Conservation (phyloP, 2,113 vertebrate species). For the Gasterosteus nipponicus region DNA sequence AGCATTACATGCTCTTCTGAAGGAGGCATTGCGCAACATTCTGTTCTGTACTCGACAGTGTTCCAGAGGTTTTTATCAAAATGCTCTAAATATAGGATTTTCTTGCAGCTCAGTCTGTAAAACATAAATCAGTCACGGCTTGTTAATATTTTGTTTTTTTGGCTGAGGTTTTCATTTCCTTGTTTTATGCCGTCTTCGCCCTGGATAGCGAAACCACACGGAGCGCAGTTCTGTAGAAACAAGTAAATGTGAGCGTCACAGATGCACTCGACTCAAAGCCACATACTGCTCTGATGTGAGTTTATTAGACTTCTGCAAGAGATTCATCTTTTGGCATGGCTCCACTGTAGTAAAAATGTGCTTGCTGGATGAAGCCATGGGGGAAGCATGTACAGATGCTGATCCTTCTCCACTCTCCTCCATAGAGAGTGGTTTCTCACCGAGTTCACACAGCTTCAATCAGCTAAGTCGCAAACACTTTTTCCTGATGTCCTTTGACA, state of each 20-base stretch:
- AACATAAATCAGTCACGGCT: slow-evolving; percentile 33
- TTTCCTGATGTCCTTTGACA: slow-evolving; percentile 22
- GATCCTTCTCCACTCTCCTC: slow-evolving; percentile 18
- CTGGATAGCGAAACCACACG: slow-evolving; percentile 54
- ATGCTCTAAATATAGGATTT: slow-evolving; percentile 41
- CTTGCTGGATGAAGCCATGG: slow-evolving; percentile 33
- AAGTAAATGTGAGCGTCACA: slow-evolving; percentile 25
- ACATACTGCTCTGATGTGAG: slow-evolving; percentile 38
- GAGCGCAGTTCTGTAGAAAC: slow-evolving; percentile 27
- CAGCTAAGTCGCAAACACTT: slow-evolving; percentile 24
- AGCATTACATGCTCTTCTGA: slow-evolving; percentile 11
- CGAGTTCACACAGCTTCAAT: slow-evolving; percentile 42
- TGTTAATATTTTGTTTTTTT: slow-evolving; percentile 45
- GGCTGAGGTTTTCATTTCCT: slow-evolving; percentile 42
- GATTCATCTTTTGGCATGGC: slow-evolving; percentile 50
- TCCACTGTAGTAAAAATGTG: slow-evolving; percentile 48
- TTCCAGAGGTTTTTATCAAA: slow-evolving; percentile 20
- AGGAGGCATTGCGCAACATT: not conserved
- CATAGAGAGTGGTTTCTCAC: slow-evolving; percentile 13
- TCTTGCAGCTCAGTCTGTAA: slow-evolving; percentile 31
- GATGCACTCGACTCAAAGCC: slow-evolving; percentile 34
- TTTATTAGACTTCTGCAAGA: slow-evolving; percentile 49
- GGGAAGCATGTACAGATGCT: slow-evolving; percentile 38
- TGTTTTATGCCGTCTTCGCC: slow-evolving; percentile 27
- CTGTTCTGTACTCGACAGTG: slow-evolving; percentile 4